Base-by-base conservation (phyloP, 2,888 invertebrate species). In the Piscicola geometra region DNA sequence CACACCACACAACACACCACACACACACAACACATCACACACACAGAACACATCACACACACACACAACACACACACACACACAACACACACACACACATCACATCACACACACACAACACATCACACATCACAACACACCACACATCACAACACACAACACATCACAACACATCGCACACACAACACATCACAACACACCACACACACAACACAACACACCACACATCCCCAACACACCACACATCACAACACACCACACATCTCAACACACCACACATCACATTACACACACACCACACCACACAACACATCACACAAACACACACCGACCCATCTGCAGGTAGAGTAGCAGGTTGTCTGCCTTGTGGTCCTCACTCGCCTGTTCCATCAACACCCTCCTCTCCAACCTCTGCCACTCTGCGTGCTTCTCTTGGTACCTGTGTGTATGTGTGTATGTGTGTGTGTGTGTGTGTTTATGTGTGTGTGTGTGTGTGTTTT, bases 381-480 rank as follows among this genome's bases (percentile, higher is more conserved):
- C 84, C 79, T 85, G 85, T 78, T 85, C 85, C 0, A 81, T 78
- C 75, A 88, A 82, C 35, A 90, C 84, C 79, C 88, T 87, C 81
- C 90, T 89, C 80, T 89, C 89, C 76, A 89, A 84, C 71, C 87
- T 86, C 75, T 90, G 84, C 88, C 89, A 89, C 76, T 88, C 86
- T 77, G 89, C 88, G 81, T 90, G 89, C 77, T 89, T 88, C 77
- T 86, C 87, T 81, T 90, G 89, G 83, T 89, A 90, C 60, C 60
- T 56, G 60, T 56, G 60, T 56, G 21, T 56, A n/a, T 68, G 68
- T 68, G 35, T 68, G 68, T 32, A 30, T 68, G 68, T 68, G 35
- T 33, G 68, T 33, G 35, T 68, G 68, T 33, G 35, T 68, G 68
- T 68, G 35, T 33, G 68, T 68, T 5, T 41, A 15, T 41, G 41